Percentiles rank a stretch among this genome's conserved stretches.
phyloP scores from a whole-genome alignment of 2,888 invertebrate species.

The Metopia argyrocephala region DNA sequence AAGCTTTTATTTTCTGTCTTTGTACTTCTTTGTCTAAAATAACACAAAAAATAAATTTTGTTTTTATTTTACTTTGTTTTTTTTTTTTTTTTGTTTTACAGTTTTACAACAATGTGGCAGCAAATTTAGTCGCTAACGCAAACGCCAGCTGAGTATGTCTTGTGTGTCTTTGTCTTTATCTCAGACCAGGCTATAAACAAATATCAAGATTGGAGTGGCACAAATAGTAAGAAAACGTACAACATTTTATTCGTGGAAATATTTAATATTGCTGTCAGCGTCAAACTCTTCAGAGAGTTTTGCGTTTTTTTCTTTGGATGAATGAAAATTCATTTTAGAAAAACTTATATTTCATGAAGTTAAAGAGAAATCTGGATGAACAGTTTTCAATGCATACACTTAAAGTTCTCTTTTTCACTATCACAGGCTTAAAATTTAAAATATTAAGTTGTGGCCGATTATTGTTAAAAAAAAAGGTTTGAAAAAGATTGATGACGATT shows the following conservation, averaged over 20 bases:
- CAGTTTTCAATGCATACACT: not conserved
- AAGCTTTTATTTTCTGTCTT: slow-evolving; percentile 40
- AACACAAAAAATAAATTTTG: not conserved
- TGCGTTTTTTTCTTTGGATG: not conserved
- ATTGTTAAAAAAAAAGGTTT: not conserved
- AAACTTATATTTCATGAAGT: not conserved
- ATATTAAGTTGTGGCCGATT: not conserved
- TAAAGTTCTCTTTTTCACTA: not conserved
- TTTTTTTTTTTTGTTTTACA: not conserved
- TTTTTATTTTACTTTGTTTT: not conserved
- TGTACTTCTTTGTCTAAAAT: not conserved
- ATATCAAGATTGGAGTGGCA: not conserved
- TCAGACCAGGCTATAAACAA: slow-evolving; percentile 16
- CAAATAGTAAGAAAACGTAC: not conserved
- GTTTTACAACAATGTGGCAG: no score
- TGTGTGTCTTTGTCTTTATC: not conserved
- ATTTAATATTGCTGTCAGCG: not conserved
- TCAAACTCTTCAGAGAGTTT: not conserved
- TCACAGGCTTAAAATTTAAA: not conserved
- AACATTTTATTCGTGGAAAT: no score
- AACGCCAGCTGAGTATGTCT: not conserved
- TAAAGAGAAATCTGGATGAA: not conserved
- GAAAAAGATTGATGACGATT: no score
- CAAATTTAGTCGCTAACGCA: not conserved
- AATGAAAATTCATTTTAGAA: slow-evolving; percentile 41